phyloP scores from a whole-genome alignment of 2,113 vertebrate species.

The Columba livia region DNA sequence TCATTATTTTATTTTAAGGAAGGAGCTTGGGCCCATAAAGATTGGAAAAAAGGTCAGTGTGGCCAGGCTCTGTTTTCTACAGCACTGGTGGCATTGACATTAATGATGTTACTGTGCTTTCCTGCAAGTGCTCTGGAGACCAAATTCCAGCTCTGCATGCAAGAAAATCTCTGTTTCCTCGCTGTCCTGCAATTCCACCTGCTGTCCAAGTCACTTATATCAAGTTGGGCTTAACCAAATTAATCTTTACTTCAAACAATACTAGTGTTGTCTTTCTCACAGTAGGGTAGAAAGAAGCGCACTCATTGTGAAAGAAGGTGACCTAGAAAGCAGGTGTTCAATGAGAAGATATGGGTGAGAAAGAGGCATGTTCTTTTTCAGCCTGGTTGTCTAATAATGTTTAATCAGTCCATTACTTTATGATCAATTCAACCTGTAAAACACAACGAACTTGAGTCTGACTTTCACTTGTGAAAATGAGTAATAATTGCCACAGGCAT shows the following conservation, averaged over 20 bases:
- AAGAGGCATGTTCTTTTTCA: neutral
- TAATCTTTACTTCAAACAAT: neutral
- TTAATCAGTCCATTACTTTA: neutral
- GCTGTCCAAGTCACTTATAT: neutral
- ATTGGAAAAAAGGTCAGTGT: neutral
- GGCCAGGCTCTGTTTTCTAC: neutral
- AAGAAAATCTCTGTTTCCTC: neutral
- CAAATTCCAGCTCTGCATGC: neutral
- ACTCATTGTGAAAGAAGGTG: neutral
- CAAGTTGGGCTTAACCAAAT: neutral
- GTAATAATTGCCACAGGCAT: neutral
- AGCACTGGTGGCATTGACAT: neutral
- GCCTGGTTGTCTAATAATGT: neutral
- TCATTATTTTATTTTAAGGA: conserved; percentile 16
- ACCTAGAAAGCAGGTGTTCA: neutral
- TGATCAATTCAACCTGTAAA: neutral
- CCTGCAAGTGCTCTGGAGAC: neutral
- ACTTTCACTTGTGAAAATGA: neutral
- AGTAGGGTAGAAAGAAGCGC: neutral
- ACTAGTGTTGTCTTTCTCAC: fast-evolving
- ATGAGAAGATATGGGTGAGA: neutral
- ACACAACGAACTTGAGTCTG: neutral
- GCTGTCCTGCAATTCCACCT: neutral
- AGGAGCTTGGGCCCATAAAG: neutral
- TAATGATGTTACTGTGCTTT: neutral